Percentiles rank a stretch among this genome's conserved stretches.
phyloP scores from a whole-genome alignment of 2,797 vertebrate species.

The Cynodonichthys magdalenae region DNA sequence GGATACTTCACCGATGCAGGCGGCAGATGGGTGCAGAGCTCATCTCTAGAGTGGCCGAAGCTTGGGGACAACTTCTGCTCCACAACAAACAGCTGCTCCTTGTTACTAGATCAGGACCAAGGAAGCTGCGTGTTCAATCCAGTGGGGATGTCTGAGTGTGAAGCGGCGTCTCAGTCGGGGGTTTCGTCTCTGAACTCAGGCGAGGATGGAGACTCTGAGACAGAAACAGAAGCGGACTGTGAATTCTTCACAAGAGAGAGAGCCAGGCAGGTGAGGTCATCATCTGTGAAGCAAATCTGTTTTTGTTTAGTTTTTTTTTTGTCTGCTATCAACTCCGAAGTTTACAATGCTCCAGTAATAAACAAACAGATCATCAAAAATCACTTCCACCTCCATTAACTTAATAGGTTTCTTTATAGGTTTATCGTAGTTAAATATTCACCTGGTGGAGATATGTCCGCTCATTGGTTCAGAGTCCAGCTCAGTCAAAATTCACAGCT shows the following conservation, averaged over 20 bases:
- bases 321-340: not conserved
- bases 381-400: not conserved
- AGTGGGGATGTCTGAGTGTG: slow-evolving; percentile 75
- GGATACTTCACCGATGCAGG: slow-evolving; percentile 68
- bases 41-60: slow-evolving; percentile 56
- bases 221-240: slow-evolving; percentile 92
- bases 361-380: not conserved
- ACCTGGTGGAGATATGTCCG: slow-evolving; percentile 9
- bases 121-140: slow-evolving; percentile 53
- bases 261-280: slow-evolving; percentile 87
- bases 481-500: slow-evolving; percentile 37
- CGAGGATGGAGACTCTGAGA: slow-evolving; percentile 88
- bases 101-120: slow-evolving; percentile 82
- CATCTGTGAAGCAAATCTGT: not conserved
- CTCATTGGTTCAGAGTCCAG: slow-evolving; percentile 65
- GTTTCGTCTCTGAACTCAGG: slow-evolving; percentile 87
- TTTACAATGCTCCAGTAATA: not conserved
- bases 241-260: slow-evolving; percentile 88
- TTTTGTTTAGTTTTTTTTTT: not conserved
- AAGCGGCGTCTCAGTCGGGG: slow-evolving; percentile 76
- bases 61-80: slow-evolving; percentile 62
- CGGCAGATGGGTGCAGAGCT: slow-evolving; percentile 37
- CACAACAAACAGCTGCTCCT: slow-evolving; percentile 80
- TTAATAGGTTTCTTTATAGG: slow-evolving; percentile 23
- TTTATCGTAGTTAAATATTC: slow-evolving; percentile 55